Conservation (phyloP, 2,797 vertebrate genomes). For the Hafferia zeledoni region DNA sequence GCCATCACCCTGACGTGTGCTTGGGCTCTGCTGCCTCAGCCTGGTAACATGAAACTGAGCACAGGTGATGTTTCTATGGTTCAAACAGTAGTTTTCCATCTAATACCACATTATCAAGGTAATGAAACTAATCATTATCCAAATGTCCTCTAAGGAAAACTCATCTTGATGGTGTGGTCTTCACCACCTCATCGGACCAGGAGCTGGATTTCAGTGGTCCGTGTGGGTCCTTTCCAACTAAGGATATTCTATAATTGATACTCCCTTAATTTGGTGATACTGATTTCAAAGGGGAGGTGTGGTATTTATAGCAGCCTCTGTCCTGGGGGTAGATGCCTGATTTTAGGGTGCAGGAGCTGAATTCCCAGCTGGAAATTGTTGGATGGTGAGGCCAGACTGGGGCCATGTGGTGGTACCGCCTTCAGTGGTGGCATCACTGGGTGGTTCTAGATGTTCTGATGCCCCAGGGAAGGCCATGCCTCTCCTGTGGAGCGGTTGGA, state of each 20-base stretch:
- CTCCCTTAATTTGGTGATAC: not conserved
- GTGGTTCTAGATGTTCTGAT: not conserved
- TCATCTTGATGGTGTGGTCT: rapidly evolving
- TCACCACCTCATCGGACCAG: rapidly evolving
- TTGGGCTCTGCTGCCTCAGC: not conserved
- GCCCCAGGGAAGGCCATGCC: not conserved
- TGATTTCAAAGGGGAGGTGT: not conserved
- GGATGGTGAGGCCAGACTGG: not conserved
- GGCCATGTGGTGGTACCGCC: rapidly evolving
- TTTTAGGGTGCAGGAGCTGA: not conserved
- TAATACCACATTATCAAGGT: not conserved
- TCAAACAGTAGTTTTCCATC: not conserved
- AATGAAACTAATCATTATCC: not conserved
- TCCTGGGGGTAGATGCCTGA: not conserved
- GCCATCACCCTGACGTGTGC: not conserved
- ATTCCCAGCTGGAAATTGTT: not conserved
- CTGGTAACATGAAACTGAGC: not conserved
- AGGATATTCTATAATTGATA: not conserved
- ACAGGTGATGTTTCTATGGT: not conserved
- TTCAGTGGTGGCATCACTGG: not conserved
- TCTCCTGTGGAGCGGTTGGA: rapidly evolving
- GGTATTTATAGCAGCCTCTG: not conserved
- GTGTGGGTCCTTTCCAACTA: not conserved
- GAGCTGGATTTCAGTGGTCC: not conserved
- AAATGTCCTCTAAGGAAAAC: not conserved